Base-by-base conservation (phyloP, 2,113 vertebrate species). In the Hyperopisus bebe region DNA sequence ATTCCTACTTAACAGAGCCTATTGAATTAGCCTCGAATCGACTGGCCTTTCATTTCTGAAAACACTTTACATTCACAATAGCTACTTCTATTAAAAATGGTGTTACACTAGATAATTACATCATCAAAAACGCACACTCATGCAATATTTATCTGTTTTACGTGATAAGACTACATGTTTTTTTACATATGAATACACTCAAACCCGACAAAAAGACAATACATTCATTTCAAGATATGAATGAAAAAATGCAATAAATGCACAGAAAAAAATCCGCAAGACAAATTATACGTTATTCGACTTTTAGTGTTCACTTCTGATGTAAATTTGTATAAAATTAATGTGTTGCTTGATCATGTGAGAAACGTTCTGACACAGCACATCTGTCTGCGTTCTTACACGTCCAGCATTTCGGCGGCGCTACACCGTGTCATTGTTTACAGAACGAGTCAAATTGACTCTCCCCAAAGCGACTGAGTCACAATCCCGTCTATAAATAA, bases 401-500 rank as follows among this genome's bases (percentile, higher is more conserved):
- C 11, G 70, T 8, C 35, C 39, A 46, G 39, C 5, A 47, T 84
- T 84, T 44, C 82, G 9, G 44, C 3, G 1, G 21, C 5, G 42
- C 19, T 10, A 11, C 44, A 47, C 82, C n/a, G 35, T 83, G 82
- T 84, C 82, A 84, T 47, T 84, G 82, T 84, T 47, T 84, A 84
- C 24, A 44, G 21, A n/a, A 47, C 42, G 44, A 46, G 82, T 84
- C 82, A 84, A 84, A 84, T 47, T 1, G 24, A 84, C 82, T 47
- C 82, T 84, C 82, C 44, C 82, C 44, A 42, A 84, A 47, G 24
- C 44, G 0, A 84, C 44, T 44, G 39, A 46, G 21, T 44, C 82
- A 84, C 82, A 84, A 47, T 46, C 44, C 44, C 82, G 47, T 84
- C 82, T 46, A 84, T 84, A 47, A 84, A 84, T 84, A 46, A 84